Conservation (phyloP, 2,113 vertebrate genomes). For the Scopus umbretta region DNA sequence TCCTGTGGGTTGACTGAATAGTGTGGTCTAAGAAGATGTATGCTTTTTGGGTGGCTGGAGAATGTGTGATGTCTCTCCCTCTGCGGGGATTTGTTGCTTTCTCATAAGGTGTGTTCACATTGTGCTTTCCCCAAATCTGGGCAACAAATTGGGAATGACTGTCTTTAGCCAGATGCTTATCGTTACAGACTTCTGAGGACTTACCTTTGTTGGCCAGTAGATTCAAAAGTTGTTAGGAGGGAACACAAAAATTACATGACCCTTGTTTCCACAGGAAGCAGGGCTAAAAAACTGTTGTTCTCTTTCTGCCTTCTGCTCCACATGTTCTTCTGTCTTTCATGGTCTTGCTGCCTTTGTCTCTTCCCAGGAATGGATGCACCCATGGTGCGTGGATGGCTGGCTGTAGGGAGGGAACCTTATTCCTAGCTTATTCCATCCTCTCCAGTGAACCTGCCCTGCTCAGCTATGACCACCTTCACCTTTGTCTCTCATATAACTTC, state of each 20-base stretch:
- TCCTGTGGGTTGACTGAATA: background rate
- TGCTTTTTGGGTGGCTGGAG: background rate
- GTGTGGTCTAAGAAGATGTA: constrained; percentile 5
- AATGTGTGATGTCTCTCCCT: background rate
- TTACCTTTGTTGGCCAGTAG: background rate
- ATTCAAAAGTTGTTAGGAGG: background rate
- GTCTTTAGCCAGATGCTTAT: background rate
- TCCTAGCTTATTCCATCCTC: background rate
- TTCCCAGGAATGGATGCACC: background rate
- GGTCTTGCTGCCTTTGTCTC: background rate
- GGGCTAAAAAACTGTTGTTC: background rate
- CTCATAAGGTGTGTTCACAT: background rate
- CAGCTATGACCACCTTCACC: background rate
- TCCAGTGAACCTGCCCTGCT: background rate
- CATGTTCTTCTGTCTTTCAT: background rate
- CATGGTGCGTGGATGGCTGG: too few species aligned
- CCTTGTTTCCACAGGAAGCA: background rate
- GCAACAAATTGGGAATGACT: background rate
- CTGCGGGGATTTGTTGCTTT: background rate
- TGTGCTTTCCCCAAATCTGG: background rate
- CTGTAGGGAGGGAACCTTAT: background rate
- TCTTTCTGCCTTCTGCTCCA: background rate
- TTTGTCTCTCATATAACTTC: background rate
- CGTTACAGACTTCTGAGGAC: background rate
- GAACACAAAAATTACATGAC: background rate